Conservation (phyloP, 1,140 invertebrate genomes). For the Drosophila obscura region DNA sequence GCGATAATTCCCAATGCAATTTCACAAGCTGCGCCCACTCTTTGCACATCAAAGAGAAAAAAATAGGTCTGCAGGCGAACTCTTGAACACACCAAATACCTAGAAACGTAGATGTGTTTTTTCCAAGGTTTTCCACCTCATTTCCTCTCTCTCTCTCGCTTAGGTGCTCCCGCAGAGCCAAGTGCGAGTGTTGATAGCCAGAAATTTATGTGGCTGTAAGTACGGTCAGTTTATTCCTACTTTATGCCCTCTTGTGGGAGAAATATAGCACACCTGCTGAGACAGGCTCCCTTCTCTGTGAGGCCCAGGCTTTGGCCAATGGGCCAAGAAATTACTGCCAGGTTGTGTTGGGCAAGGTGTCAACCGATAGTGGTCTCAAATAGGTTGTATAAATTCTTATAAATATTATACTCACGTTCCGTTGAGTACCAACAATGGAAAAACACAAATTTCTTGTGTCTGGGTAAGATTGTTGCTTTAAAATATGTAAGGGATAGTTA, state of each 20-base stretch:
- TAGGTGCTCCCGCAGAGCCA: too few relatives aligned
- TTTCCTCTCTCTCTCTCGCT: too few relatives aligned
- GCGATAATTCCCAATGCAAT: constrained; percentile 44
- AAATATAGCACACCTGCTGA: constrained; percentile 44
- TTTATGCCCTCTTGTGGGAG: constrained; percentile 24
- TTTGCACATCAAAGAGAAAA: constrained; percentile 9
- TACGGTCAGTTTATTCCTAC: too few relatives aligned
- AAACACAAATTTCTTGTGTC: too few relatives aligned
- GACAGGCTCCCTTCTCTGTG: neutral
- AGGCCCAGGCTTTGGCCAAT: neutral
- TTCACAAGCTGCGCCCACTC: constrained; percentile 25
- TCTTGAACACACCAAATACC: too few relatives aligned
- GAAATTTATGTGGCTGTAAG: too few relatives aligned
- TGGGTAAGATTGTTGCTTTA: too few relatives aligned
- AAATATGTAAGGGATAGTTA: too few relatives aligned
- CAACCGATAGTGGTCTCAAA: neutral
- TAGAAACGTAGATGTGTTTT: too few relatives aligned
- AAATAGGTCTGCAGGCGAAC: constrained; percentile 7
- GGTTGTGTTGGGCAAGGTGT: constrained; percentile 13
- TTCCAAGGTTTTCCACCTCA: too few relatives aligned
- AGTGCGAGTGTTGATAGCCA: too few relatives aligned
- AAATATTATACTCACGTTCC: neutral
- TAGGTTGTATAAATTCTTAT: neutral
- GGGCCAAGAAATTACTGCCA: constrained; percentile 25
- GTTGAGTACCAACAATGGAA: too few relatives aligned